phyloP scores from a whole-genome alignment of 1,140 invertebrate species.

The Rhopalosiphum padi region DNA sequence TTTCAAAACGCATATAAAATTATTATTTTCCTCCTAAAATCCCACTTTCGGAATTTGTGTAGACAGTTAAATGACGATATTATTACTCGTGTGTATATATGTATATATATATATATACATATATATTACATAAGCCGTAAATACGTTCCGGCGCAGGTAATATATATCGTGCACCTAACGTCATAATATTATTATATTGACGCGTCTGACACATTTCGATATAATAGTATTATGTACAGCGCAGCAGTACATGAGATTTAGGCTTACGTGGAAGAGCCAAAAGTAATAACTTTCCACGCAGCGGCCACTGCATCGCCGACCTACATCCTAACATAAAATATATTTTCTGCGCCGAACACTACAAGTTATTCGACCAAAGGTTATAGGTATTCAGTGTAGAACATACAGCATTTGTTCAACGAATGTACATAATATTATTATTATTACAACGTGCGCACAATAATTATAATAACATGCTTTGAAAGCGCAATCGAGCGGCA shows the following conservation, averaged over 20 bases:
- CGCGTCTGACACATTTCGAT: not conserved
- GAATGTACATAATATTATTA: not conserved
- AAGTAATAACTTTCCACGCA: not conserved
- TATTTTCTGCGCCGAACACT: not conserved
- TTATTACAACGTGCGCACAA: not conserved
- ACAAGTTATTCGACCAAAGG: not conserved
- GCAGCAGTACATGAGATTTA: not conserved
- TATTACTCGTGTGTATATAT: too few species aligned
- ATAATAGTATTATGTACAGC: not conserved
- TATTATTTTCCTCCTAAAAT: too few species aligned
- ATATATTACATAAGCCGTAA: not conserved
- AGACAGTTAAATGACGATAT: too few species aligned
- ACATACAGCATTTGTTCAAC: not conserved
- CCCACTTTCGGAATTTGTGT: too few species aligned
- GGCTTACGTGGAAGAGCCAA: not conserved
- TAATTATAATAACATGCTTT: not conserved
- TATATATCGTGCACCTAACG: not conserved
- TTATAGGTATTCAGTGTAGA: not conserved
- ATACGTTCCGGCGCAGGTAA: not conserved
- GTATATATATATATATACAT: too few species aligned
- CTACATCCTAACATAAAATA: not conserved
- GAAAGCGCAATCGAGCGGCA: not conserved
- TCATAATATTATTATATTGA: constrained; percentile 6
- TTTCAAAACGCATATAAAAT: too few species aligned
- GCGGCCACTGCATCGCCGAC: not conserved